Percentiles rank a stretch among this genome's conserved stretches.
These are phyloP conservation scores for Abscondita cerata DNA, from an alignment of 2,888 invertebrate species.

Conservation along the genomic window DNA sequence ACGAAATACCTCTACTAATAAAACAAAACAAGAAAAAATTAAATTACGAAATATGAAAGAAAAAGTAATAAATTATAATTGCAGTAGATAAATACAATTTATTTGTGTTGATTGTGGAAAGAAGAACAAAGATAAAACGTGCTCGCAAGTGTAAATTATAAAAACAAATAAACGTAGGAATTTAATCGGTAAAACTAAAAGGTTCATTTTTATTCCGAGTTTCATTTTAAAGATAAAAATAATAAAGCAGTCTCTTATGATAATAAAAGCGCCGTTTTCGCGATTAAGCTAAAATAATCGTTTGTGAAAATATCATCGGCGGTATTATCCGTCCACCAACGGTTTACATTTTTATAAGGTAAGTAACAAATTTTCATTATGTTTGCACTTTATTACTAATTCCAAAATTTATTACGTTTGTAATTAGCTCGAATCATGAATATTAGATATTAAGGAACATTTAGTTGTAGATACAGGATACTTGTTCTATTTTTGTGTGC, in stretches of 20 bases:
- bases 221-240: constrained; percentile 53
- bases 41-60: no score
- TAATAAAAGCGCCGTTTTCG: constrained; percentile 54
- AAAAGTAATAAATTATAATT: no score
- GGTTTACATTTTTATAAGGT: constrained; percentile 42
- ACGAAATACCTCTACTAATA: no score
- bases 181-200: constrained; percentile 49
- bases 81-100: constrained; percentile 50
- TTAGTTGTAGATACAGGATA: no score
- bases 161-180: constrained; percentile 44
- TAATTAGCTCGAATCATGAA: no score
- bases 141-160: constrained; percentile 28
- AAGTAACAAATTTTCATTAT: no score
- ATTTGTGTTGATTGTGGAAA: constrained; percentile 53
- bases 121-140: no score
- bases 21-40: no score
- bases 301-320: constrained; percentile 55
- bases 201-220: constrained; percentile 50
- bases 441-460: no score
- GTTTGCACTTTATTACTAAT: neutral
- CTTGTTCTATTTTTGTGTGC: no score
- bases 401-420: constrained; percentile 17
- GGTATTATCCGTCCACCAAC: constrained; percentile 49
- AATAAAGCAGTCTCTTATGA: constrained; percentile 56
- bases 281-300: constrained; percentile 56